Percentiles rank a stretch among this genome's conserved stretches.
Evolutionary conservation across 2,888 invertebrate genomes (phyloP).

Genomic region (Notodonta dromedarius): DNA sequence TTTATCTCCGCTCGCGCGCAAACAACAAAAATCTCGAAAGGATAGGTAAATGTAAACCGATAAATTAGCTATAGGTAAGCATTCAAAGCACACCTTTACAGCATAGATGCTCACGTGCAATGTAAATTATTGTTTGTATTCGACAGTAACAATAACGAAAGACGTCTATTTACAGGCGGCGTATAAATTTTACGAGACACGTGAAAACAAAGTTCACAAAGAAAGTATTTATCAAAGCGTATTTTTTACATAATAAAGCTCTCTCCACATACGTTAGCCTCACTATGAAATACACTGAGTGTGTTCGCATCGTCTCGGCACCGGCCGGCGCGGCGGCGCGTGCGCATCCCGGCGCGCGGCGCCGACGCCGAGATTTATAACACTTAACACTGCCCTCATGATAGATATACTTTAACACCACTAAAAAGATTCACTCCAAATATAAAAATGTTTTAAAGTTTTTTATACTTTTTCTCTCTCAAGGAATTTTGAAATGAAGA

Average conservation of each 20-base stretch:
- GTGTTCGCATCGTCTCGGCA: slow-evolving; percentile 17
- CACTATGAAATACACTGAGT: slow-evolving; percentile 27
- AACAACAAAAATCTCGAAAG: slow-evolving; percentile 19
- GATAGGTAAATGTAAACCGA: slow-evolving; percentile 16
- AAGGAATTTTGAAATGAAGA: background rate
- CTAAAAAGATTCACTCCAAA: slow-evolving; percentile 21
- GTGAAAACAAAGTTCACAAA: slow-evolving; percentile 4
- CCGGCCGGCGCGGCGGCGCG: slow-evolving; percentile 17
- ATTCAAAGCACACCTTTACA: background rate
- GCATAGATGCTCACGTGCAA: background rate
- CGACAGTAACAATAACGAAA: background rate
- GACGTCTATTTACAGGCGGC: background rate
- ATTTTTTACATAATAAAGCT: slow-evolving; percentile 27
- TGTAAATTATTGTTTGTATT: background rate
- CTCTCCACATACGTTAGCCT: slow-evolving; percentile 31
- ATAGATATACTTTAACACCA: slow-evolving; percentile 33
- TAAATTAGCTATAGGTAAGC: slow-evolving; percentile 10
- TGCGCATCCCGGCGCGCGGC: slow-evolving; percentile 44
- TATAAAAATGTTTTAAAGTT: slow-evolving; percentile 14
- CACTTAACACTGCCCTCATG: slow-evolving; percentile 33
- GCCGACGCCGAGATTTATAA: slow-evolving; percentile 50
- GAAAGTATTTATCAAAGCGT: background rate
- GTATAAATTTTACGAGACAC: background rate
- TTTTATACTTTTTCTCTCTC: background rate
- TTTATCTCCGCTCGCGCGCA: slow-evolving; percentile 19